Evolutionary conservation across 2,888 invertebrate genomes (phyloP), one percentile per base, ranked within the genome.

Genomic region (Rhingia campestris): DNA sequence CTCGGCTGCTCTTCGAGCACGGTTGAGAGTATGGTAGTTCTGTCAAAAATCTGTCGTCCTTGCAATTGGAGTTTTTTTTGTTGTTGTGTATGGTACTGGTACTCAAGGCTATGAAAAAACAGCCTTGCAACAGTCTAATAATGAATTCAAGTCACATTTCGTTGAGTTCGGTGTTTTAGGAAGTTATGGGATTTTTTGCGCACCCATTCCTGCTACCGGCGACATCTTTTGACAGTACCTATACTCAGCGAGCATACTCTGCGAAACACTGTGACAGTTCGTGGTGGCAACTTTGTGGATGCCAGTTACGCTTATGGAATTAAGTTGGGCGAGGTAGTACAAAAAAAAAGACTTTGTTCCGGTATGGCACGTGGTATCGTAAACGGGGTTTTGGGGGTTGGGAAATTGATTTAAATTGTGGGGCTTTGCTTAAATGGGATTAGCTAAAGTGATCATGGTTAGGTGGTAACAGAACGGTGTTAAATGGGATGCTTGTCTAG

Each of bases 151-250:
- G 84, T 84, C 84, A 84, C 84, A 84, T 84, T 84, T 37, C 84
- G 84, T 84, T 84, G 84, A 84, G 80, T 84, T 84, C 84, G 84
- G 84, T 84, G 84, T 84, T 84, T 84, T 84, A 84, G 84, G 84
- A 84, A 84, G 84, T 84, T 84, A 84, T 84, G 74, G 69, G 80
- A 84, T 84, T 84, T 84, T 84, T 80, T 84, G 12, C 66, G 37
- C 22, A 22, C 79, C 47, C 58, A 70, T 75, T 51, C 70, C 64
- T 74, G 74, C 12, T 10, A n/a, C 56, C n/a, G 47, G 12, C 64
- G 59, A 75, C 80, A 70, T 76, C 66, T 80, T 80, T 59, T 66
- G 70, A 66, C 74, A 82, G 80, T 69, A 69, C 63, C 30, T 10
- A 22, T 22, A 30, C 41, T 41, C 49, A 22, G 56, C 33, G 39